Conservation (phyloP, 1,140 invertebrate genomes). For the Proales similis region DNA sequence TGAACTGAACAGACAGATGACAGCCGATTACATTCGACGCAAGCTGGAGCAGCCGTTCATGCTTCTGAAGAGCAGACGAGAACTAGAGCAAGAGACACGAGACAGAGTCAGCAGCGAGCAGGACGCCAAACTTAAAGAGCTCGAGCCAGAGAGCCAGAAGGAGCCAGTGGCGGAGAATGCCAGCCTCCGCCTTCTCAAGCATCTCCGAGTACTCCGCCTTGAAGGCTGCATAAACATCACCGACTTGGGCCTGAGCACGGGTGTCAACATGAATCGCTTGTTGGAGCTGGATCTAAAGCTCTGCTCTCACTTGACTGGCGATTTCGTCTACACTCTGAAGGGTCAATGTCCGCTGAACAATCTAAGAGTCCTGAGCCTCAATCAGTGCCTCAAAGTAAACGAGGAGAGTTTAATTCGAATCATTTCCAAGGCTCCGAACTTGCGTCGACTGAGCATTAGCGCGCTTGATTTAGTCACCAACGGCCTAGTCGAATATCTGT, state of each 20-base stretch:
- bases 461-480: conserved; percentile 6
- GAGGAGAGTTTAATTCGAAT: conserved; percentile 22
- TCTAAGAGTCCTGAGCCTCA: conserved; percentile 12
- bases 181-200: conserved; percentile 7
- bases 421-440: conserved; percentile 4
- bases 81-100: background rate
- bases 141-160: background rate
- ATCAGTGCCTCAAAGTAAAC: conserved; percentile 17
- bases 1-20: conserved; percentile 29
- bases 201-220: background rate
- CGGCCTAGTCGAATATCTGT: background rate
- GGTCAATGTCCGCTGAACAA: background rate
- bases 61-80: conserved; percentile 20
- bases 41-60: conserved; percentile 24
- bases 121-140: background rate
- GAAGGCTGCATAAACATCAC: conserved; percentile 24
- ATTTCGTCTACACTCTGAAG: conserved; percentile 12
- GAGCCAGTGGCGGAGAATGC: background rate
- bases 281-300: conserved; percentile 24
- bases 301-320: conserved; percentile 14
- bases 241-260: conserved; percentile 24
- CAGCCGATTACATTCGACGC: background rate
- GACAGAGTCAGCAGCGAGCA: background rate
- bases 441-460: background rate
- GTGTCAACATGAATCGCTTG: conserved; percentile 18